These are phyloP conservation scores for Omphaloscelis lunosa DNA, from an alignment of 2,888 invertebrate species.

Conservation along the genomic window DNA sequence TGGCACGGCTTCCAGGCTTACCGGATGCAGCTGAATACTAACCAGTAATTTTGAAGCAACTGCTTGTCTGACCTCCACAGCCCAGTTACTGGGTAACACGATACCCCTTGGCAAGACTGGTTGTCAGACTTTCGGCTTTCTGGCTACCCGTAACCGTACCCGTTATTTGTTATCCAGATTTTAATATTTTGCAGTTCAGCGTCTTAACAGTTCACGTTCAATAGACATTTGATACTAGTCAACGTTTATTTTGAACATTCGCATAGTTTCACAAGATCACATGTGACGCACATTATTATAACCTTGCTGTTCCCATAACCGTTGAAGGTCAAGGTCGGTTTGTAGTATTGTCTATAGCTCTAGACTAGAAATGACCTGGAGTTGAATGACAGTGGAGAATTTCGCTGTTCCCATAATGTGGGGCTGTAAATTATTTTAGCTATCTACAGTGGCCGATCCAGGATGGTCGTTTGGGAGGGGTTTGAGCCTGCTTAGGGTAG, in stretches of 20 bases:
- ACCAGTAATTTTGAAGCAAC: neutral
- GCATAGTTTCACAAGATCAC: conserved; percentile 57
- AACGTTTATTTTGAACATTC: conserved; percentile 49
- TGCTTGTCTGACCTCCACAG: neutral
- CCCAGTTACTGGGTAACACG: too few relatives aligned
- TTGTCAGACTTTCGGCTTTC: too few relatives aligned
- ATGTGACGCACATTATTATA: conserved; percentile 40
- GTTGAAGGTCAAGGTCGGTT: conserved; percentile 42
- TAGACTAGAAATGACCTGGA: conserved; percentile 15
- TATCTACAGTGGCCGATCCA: too few relatives aligned
- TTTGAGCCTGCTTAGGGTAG: too few relatives aligned
- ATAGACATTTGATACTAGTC: conserved; percentile 39
- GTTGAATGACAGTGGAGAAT: conserved; percentile 30
- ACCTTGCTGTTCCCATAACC: conserved; percentile 52
- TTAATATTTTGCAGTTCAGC: neutral
- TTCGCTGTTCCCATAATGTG: neutral
- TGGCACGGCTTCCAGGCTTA: neutral
- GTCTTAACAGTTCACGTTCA: neutral
- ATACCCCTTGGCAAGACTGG: neutral
- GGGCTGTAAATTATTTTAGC: too few relatives aligned
- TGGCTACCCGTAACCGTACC: neutral
- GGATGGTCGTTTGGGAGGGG: too few relatives aligned
- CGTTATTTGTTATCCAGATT: neutral
- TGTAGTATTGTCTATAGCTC: neutral
- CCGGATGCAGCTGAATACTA: neutral